phyloP scores from a whole-genome alignment of 2,113 vertebrate genomes.

The Mirounga angustirostris region DNA sequence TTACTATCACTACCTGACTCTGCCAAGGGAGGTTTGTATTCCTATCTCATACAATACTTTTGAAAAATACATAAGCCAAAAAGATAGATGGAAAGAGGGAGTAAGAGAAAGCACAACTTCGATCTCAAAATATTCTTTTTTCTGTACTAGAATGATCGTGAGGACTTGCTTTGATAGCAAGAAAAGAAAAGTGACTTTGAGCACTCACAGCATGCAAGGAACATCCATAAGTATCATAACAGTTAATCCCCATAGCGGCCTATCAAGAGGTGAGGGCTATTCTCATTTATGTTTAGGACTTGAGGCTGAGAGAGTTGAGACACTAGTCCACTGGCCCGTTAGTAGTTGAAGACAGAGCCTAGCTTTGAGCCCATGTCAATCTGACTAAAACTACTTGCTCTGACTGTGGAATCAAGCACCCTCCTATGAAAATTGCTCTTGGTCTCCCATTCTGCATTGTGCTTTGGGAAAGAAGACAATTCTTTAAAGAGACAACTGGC shows the following conservation, averaged over 20 bases:
- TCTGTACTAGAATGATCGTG: not conserved
- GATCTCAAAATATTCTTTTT: not conserved
- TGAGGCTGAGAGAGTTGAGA: slow-evolving; percentile 1
- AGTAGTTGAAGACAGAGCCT: not conserved
- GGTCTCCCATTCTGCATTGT: not conserved
- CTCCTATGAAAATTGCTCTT: not conserved
- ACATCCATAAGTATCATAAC: not conserved
- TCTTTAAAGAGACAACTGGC: not conserved
- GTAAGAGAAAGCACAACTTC: not conserved
- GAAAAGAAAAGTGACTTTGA: slow-evolving; percentile 22
- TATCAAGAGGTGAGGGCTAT: not conserved
- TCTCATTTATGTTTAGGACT: not conserved
- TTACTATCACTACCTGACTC: not conserved
- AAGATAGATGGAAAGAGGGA: not conserved
- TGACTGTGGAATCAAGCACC: not conserved
- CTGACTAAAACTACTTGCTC: not conserved
- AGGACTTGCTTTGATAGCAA: not conserved
- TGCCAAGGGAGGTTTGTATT: not conserved
- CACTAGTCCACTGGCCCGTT: not conserved
- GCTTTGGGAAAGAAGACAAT: not conserved
- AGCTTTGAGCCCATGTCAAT: not conserved
- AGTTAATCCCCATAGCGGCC: not conserved
- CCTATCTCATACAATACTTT: not conserved
- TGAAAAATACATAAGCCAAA: slow-evolving; percentile 37
- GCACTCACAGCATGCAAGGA: not conserved